Percentiles rank a stretch among this genome's conserved stretches.
These are phyloP conservation scores for Morelia viridis DNA, from an alignment of 2,797 vertebrate genomes.

Conservation along the genomic window DNA sequence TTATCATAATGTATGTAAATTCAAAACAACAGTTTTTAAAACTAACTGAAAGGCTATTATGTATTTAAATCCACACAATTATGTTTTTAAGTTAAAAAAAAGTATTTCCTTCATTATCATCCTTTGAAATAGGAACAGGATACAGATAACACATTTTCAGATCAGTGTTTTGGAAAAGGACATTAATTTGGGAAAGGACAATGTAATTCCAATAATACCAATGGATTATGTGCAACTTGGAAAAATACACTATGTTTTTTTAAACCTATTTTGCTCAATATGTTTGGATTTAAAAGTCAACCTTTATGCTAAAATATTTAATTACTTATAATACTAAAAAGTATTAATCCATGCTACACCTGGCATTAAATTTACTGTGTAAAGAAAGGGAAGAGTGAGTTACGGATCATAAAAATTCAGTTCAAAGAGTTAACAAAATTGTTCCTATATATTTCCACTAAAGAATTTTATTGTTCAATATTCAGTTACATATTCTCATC, in stretches of 20 bases:
- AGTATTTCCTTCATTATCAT: not conserved
- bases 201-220: not conserved
- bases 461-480: not conserved
- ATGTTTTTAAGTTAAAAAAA: not conserved
- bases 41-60: not conserved
- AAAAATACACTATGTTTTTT: not conserved
- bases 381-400: not conserved
- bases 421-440: not conserved
- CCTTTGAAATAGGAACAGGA: not conserved
- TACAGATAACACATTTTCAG: conserved; percentile 32
- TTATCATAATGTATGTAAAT: conserved; percentile 30
- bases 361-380: too few species aligned
- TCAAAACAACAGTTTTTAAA: conserved; percentile 6
- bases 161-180: conserved; percentile 21
- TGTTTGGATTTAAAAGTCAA: conserved; percentile 4
- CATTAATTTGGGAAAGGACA: not conserved
- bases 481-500: not conserved
- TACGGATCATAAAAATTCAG: not conserved
- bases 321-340: not conserved
- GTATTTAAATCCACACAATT: conserved; percentile 28
- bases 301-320: conserved; percentile 7
- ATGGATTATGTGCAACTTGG: not conserved
- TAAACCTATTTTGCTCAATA: conserved; percentile 27
- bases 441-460: not conserved
- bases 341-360: not conserved